phyloP scores from a whole-genome alignment of 2,113 vertebrate genomes.

The Maccullochella peelii region DNA sequence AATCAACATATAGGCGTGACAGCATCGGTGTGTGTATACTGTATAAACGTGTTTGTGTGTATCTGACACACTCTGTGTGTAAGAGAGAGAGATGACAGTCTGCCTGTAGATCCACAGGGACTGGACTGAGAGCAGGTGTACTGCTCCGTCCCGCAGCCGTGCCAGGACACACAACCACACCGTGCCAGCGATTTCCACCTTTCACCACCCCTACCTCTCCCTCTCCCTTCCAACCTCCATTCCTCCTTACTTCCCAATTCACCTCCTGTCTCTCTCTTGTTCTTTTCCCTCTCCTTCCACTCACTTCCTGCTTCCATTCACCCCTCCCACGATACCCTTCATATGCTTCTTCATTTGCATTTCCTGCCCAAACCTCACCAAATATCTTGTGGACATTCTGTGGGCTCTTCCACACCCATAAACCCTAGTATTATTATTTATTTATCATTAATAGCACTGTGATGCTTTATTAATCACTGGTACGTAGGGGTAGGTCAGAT shows the following conservation, averaged over 20 bases:
- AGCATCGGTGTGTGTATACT: conserved; percentile 5
- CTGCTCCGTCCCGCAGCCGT: conserved; percentile 40
- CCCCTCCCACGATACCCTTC: neutral
- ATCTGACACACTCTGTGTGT: conserved; percentile 36
- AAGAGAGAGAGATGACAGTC: conserved; percentile 52
- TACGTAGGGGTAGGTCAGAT: neutral
- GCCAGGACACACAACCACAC: conserved; percentile 54
- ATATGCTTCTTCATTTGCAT: conserved; percentile 23
- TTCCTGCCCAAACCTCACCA: conserved; percentile 24
- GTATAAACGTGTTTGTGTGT: conserved; percentile 25
- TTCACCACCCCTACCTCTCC: conserved; percentile 24
- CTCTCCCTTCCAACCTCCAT: neutral
- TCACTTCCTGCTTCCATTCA: neutral
- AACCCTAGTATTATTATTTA: conserved; percentile 3
- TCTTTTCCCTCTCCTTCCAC: neutral
- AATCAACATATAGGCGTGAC: conserved; percentile 14
- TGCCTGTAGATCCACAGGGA: conserved; percentile 54
- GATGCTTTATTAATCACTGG: conserved; percentile 4
- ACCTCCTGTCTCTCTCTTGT: neutral
- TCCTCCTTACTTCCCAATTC: neutral
- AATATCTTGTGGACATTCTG: conserved; percentile 30
- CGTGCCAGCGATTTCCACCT: conserved; percentile 59
- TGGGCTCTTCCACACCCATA: neutral
- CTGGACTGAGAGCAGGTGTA: conserved; percentile 69
- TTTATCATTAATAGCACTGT: conserved; percentile 28